A percentile compares a stretch with the other conserved stretches of the same genome.
Conservation (phyloP, 2,888 invertebrate genomes). For the Drosophila demipolita region DNA sequence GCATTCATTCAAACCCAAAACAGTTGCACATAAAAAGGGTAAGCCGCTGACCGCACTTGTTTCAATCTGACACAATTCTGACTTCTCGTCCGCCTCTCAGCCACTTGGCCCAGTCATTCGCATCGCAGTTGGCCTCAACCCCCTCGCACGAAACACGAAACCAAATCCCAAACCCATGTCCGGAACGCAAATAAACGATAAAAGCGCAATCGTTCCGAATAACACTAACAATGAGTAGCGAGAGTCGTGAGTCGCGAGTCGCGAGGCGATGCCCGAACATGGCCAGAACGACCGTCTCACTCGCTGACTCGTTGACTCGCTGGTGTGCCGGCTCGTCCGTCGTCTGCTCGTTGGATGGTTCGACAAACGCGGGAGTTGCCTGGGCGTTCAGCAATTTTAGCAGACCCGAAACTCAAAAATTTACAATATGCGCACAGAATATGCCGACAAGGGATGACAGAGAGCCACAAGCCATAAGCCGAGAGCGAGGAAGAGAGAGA, state of each 20-base stretch:
- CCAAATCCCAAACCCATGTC: slow-evolving; percentile 46
- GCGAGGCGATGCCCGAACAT: slow-evolving; percentile 5
- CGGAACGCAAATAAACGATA: slow-evolving; percentile 79
- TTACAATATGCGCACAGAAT: slow-evolving; percentile 40
- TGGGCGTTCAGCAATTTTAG: slow-evolving; percentile 74
- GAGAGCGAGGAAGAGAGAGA: slow-evolving; percentile 16
- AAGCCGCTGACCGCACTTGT: slow-evolving; percentile 33
- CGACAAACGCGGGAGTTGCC: slow-evolving; percentile 82
- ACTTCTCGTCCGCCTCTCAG: slow-evolving; percentile 35
- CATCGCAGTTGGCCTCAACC: slow-evolving; percentile 17
- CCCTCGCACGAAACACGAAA: slow-evolving; percentile 32
- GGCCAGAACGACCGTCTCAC: slow-evolving; percentile 45
- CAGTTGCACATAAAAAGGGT: slow-evolving; percentile 26
- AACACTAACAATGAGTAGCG: slow-evolving; percentile 80
- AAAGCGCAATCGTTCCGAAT: slow-evolving; percentile 79
- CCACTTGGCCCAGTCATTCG: slow-evolving; percentile 60
- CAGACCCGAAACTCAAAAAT: slow-evolving; percentile 44
- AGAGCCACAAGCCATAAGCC: slow-evolving; percentile 15
- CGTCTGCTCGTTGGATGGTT: slow-evolving; percentile 61
- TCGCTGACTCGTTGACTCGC: slow-evolving; percentile 48
- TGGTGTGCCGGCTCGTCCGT: slow-evolving; percentile 55
- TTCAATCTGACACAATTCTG: slow-evolving; percentile 58
- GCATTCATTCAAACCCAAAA: neutral
- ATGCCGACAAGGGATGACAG: slow-evolving; percentile 44
- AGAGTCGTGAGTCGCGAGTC: slow-evolving; percentile 26